These are phyloP conservation scores for Plecturocebus donacophilus DNA, from an alignment of 2,113 vertebrate species.

Conservation along the genomic window DNA sequence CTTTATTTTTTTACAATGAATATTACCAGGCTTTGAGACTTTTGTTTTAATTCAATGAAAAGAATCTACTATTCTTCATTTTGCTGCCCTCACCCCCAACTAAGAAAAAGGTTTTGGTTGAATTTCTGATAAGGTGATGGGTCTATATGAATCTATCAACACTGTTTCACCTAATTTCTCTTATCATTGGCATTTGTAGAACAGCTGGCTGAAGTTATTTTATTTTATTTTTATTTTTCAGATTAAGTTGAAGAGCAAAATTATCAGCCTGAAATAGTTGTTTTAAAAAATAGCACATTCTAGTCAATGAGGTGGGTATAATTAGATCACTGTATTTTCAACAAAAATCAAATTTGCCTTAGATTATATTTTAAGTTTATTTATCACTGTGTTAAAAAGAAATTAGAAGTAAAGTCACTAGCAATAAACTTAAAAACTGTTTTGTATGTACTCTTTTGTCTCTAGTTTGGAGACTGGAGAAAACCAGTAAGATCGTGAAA, in stretches of 20 bases:
- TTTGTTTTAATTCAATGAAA: slow-evolving; percentile 40
- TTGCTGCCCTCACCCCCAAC: not conserved
- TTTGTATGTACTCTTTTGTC: not conserved
- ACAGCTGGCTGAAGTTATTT: not conserved
- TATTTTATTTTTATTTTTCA: not conserved
- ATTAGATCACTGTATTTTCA: slow-evolving; percentile 1
- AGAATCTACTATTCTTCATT: not conserved
- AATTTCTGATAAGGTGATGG: not conserved
- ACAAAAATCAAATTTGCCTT: not conserved
- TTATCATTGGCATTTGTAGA: not conserved
- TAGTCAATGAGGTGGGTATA: not conserved
- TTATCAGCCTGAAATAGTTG: not conserved
- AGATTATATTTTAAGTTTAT: slow-evolving; percentile 4
- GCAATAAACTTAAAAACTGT: not conserved
- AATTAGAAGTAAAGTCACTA: not conserved
- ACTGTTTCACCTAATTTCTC: not conserved
- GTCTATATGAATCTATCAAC: not conserved
- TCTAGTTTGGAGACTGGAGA: not conserved
- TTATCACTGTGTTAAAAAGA: not conserved
- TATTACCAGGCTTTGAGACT: not conserved
- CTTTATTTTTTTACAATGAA: not conserved
- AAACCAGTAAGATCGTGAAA: not conserved
- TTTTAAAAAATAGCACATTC: not conserved
- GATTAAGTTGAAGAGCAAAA: not conserved
- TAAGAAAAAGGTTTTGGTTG: not conserved